Base-by-base conservation (phyloP, 1,140 invertebrate genomes). In the Neotoxoptera formosana region DNA sequence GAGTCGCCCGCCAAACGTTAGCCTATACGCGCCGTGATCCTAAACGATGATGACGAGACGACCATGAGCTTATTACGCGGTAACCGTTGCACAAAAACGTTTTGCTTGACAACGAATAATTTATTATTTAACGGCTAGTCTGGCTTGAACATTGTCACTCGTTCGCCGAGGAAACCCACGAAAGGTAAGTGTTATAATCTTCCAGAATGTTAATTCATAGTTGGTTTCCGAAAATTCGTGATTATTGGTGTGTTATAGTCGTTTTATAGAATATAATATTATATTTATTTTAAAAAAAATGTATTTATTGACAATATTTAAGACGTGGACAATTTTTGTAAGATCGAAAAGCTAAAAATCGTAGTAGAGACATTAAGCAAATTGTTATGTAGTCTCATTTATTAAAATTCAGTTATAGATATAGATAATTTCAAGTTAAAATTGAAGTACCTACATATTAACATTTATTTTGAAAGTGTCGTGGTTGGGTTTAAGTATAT, bases 1-100 rank as follows among this genome's bases (percentile, higher is more conserved):
- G 90, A 76, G 60, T 92, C 90, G 67, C 14, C 45, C 45, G 60
- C 60, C 76, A 84, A 92, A 92, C 91, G 91, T 92, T 92, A 51
- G 91, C 76, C 91, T 76, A 84, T 92, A 81, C 76, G 76, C 76
- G 45, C n/a, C 7, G 91, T 4, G 76, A 45, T 76, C 36, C 14
- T 17, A 76, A 81, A 53, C 91, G 91, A 84, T 30, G 67, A 51
- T 7, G 45, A 51, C n/a, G 90, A 48, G 23, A 86, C 36, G 86
- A 87, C 45, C 45, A 81, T 21, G 76, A 48, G 47, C 90, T 92
- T 51, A 51, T 83, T 81, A 83, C n/a, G 67, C 21, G 67, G n/a
- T 25, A 9, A 25, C 8, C 30, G 90, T 48, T 25, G 30, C 45
- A 17, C 25, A 47, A 14, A 45, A 91, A 20, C 36, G 45, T 36